Percentiles rank a stretch among this genome's conserved stretches.
Conservation (phyloP, 2,113 vertebrate species). For the Hemicordylus capensis region DNA sequence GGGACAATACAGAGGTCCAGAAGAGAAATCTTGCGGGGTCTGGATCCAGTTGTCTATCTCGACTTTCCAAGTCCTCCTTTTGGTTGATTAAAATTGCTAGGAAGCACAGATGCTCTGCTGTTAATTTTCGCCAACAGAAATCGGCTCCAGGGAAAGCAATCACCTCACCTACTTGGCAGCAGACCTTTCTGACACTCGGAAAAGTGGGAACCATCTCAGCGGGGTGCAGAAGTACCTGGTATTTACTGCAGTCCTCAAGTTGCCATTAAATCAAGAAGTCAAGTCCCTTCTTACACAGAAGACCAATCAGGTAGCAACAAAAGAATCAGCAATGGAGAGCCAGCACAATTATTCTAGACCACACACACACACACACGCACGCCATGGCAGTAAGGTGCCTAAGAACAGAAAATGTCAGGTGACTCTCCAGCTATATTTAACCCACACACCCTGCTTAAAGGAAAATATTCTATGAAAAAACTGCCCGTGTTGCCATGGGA, state of each 20-base stretch:
- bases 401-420: conserved; percentile 44
- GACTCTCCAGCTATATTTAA: conserved; percentile 54
- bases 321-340: not conserved
- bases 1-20: not conserved
- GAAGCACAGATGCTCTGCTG: too few relatives aligned
- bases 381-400: conserved; percentile 3
- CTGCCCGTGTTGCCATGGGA: conserved; percentile 50
- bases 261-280: not conserved
- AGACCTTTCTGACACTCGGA: not conserved
- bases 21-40: not conserved
- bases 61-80: not conserved
- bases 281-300: conserved; percentile 13
- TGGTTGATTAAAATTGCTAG: not conserved
- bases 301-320: not conserved
- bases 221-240: not conserved
- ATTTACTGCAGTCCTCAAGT: not conserved
- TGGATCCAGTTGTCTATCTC: not conserved
- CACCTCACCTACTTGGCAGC: not conserved
- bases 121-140: not conserved
- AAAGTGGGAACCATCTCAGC: not conserved
- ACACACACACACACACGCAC: not conserved
- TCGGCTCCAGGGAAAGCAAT: too few relatives aligned
- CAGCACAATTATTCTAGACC: conserved; percentile 25
- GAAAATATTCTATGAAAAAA: conserved; percentile 49
- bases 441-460: not conserved